Evolutionary conservation across 2,797 vertebrate species (phyloP), one percentile per base, ranked within the genome.

Genomic region (Meriones psammophilus): DNA sequence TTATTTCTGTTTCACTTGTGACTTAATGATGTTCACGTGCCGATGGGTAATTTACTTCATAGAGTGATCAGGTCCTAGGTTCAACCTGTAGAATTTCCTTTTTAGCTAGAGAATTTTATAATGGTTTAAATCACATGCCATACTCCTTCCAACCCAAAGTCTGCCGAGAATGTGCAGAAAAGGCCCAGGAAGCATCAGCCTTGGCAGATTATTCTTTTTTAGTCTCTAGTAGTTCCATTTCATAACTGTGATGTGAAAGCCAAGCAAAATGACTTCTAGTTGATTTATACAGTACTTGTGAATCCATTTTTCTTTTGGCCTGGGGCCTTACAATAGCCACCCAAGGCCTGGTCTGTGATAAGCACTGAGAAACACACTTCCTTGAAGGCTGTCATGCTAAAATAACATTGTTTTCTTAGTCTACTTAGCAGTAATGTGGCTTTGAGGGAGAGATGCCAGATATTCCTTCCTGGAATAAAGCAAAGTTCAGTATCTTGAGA

Each of bases 371-470:
- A 92, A 92, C 95, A 46, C 89, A 68, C 87, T 93, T 64, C 68
- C 58, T 62, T 85, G 83, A 71, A 92, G 86, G 60, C 18, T 76
- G 46, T 77, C 62, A 1, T 74, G 56, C 66, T 94, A 92, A 95
- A 50, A 74, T 96, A 89, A 96, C 68, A 77, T 42, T 76, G 7
- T 30, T 83, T 88, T 96, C 79, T 95, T 95, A 94, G 86, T 96
- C 74, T 15, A 71, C 94, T 96, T 94, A 92, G 85, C 89, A 87
- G 95, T 79, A 73, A 92, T 26, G 39, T 90, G 68, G 80, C 69
- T 93, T 93, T 96, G 91, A 96, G 88, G 42, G 39, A 89, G 74
- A 81, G 8, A 89, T 79, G 71, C 85, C 73, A 96, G 81, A 93
- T 36, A 60, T 30, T 60, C 24, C 22, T 93, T 91, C 92, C 60